Evolutionary conservation across 2,797 vertebrate genomes (phyloP).

Genomic region (Pygocentrus nattereri): DNA sequence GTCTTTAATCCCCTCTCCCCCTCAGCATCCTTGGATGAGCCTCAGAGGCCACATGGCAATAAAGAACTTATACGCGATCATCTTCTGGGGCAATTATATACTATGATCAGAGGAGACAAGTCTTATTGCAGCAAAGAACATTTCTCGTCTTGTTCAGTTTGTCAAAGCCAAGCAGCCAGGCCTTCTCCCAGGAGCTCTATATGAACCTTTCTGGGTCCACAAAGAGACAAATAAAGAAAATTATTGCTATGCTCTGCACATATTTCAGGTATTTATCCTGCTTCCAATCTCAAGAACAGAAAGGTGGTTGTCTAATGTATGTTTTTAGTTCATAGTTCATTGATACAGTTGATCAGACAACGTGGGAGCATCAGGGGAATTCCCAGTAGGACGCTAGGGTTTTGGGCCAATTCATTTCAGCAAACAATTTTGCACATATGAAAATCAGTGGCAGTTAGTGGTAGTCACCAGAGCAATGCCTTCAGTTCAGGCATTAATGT

Average conservation of each 20-base stretch:
- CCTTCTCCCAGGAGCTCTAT: background rate
- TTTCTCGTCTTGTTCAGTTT: background rate
- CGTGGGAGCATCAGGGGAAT: too few species aligned
- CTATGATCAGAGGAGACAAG: background rate
- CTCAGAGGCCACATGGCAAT: conserved; percentile 21
- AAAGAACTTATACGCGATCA: conserved; percentile 1
- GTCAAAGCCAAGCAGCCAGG: background rate
- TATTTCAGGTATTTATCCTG: too few species aligned
- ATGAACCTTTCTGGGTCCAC: background rate
- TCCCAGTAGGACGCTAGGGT: too few species aligned
- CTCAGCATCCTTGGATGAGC: conserved; percentile 2
- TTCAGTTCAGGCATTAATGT: too few species aligned
- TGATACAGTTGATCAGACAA: too few species aligned
- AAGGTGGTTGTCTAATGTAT: background rate
- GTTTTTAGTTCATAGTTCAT: too few species aligned
- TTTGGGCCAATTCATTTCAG: too few species aligned
- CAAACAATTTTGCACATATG: too few species aligned
- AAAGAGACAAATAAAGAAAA: background rate
- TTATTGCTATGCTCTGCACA: background rate
- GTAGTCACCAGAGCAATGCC: too few species aligned
- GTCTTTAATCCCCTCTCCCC: conserved; percentile 34
- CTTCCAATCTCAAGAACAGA: background rate
- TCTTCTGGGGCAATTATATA: conserved; percentile 4
- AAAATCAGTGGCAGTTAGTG: too few species aligned
- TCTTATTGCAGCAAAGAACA: background rate